phyloP scores from a whole-genome alignment of 2,888 invertebrate genomes.

The Drosophila mayaguana region DNA sequence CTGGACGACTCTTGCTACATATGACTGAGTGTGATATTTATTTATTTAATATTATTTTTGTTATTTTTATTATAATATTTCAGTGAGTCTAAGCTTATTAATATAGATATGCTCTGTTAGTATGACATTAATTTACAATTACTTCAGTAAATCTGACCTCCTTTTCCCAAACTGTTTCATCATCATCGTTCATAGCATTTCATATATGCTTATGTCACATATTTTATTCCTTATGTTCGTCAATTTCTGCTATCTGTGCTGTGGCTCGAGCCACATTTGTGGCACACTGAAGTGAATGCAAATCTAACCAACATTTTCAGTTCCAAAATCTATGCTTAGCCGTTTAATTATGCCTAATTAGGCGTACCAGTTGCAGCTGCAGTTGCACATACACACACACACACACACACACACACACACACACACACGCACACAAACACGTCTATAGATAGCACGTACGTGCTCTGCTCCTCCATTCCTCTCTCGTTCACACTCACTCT shows the following conservation, averaged over 20 bases:
- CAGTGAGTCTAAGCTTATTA: too few species aligned
- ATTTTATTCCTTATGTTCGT: not conserved
- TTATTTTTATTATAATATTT: too few species aligned
- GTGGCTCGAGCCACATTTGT: constrained; percentile 2
- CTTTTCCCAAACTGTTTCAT: not conserved
- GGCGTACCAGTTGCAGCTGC: constrained; percentile 52
- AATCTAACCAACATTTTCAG: constrained; percentile 21
- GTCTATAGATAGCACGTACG: constrained; percentile 6
- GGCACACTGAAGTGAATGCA: constrained; percentile 34
- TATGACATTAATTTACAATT: not conserved
- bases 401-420: constrained; percentile 10
- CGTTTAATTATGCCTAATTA: constrained; percentile 77
- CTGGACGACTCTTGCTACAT: too few species aligned
- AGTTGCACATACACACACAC: constrained; percentile 12
- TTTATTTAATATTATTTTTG: too few species aligned
- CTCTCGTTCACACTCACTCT: not conserved
- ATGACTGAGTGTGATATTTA: too few species aligned
- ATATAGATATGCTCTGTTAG: not conserved
- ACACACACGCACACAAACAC: constrained; percentile 15
- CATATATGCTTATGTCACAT: not conserved
- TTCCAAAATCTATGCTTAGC: constrained; percentile 59
- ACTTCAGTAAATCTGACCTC: not conserved
- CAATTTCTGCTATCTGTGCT: constrained; percentile 5
- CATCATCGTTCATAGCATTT: too few species aligned
- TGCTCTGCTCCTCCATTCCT: not conserved